Evolutionary conservation across 2,797 vertebrate species (phyloP).

Genomic region (Danio albolineatus): DNA sequence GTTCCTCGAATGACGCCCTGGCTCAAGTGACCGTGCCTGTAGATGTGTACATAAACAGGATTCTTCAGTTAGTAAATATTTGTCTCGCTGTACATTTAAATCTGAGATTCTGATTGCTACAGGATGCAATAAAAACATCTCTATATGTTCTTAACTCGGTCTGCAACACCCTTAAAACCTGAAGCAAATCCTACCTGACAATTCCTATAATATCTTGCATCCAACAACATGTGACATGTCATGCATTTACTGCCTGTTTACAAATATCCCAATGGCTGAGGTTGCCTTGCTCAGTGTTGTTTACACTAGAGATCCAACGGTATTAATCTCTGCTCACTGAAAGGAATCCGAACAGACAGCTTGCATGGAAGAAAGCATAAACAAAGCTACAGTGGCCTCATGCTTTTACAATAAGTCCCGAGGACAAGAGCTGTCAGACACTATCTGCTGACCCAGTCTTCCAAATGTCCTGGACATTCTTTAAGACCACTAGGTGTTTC

Average conservation of each 20-base stretch:
- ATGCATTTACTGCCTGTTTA: slow-evolving; percentile 53
- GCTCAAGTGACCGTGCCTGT: slow-evolving; percentile 58
- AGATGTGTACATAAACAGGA: slow-evolving; percentile 53
- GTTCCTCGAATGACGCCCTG: slow-evolving; percentile 44
- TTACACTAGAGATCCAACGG: slow-evolving; percentile 51
- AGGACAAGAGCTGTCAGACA: slow-evolving; percentile 40
- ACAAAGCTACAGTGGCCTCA: slow-evolving; percentile 41
- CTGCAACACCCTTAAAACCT: slow-evolving; percentile 4
- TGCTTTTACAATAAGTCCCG: slow-evolving; percentile 41
- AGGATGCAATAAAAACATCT: background rate
- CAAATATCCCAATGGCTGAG: slow-evolving; percentile 54
- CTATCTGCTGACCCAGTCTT: slow-evolving; percentile 18
- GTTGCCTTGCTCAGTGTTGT: slow-evolving; percentile 49
- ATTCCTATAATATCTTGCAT: slow-evolving; percentile 41
- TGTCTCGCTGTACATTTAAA: slow-evolving; percentile 43
- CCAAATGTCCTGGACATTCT: background rate
- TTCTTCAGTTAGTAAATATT: slow-evolving; percentile 50
- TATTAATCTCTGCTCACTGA: slow-evolving; percentile 53
- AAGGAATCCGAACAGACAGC: slow-evolving; percentile 58
- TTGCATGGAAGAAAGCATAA: slow-evolving; percentile 56
- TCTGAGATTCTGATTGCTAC: background rate
- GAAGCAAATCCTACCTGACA: slow-evolving; percentile 39
- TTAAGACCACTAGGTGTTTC: background rate
- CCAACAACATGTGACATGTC: slow-evolving; percentile 49
- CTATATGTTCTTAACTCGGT: background rate